phyloP scores from a whole-genome alignment of 2,113 vertebrate species.

The Lonchura striata region DNA sequence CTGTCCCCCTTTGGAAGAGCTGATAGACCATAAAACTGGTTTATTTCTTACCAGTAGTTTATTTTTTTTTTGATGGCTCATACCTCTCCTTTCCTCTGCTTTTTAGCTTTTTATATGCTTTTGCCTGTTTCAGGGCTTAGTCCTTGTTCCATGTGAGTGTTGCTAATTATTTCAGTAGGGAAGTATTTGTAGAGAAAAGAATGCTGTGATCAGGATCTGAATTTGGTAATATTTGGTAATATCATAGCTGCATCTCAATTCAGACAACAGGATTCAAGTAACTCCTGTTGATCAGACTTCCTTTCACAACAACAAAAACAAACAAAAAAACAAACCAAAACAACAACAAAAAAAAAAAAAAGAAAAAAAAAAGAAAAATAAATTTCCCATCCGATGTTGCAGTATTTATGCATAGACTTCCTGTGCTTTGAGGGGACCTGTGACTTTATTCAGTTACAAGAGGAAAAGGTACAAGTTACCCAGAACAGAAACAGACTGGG shows the following conservation, averaged over 20 bases:
- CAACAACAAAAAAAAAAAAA: too few relatives aligned
- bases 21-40: neutral
- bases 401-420: neutral
- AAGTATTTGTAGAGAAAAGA: neutral
- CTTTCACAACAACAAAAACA: neutral
- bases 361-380: accelerated
- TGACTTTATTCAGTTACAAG: neutral
- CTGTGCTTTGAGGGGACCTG: neutral
- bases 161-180: neutral
- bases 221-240: neutral
- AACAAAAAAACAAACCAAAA: neutral
- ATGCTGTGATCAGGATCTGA: neutral
- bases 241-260: neutral
- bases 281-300: neutral
- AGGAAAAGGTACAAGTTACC: neutral
- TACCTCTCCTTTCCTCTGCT: neutral
- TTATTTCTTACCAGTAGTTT: conserved; percentile 24
- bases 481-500: neutral
- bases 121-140: conserved; percentile 14
- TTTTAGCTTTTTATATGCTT: neutral
- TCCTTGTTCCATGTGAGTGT: neutral
- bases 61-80: neutral
- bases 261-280: neutral
- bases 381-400: neutral
- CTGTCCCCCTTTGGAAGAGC: neutral